Conservation (phyloP, 1,140 invertebrate genomes). For the Araneus ventricosus region DNA sequence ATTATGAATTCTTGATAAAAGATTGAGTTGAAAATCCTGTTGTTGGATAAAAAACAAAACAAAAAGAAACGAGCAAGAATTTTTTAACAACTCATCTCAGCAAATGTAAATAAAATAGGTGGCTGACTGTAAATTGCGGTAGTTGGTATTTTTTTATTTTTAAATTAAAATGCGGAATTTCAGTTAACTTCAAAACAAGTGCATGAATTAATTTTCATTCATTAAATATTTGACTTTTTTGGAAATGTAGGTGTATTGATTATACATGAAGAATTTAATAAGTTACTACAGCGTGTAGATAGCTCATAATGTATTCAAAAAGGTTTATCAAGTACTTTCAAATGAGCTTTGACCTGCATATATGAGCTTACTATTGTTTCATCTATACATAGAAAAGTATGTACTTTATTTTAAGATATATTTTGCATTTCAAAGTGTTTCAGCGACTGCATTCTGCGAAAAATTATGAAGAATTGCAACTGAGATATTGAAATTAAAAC, state of each 20-base stretch:
- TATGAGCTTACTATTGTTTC: constrained; percentile 31
- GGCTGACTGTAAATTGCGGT: constrained; percentile 56
- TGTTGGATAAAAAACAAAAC: constrained; percentile 21
- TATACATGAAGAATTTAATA: background rate
- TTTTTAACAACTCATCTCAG: constrained; percentile 60
- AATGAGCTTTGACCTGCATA: constrained; percentile 31
- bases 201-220: background rate
- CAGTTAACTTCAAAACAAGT: background rate
- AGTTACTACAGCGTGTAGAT: background rate
- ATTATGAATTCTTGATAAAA: no score
- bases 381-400: constrained; percentile 27
- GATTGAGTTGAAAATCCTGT: no score
- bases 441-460: background rate
- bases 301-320: constrained; percentile 38
- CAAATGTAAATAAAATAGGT: constrained; percentile 64
- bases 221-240: background rate
- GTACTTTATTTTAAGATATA: background rate
- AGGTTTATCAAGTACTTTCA: constrained; percentile 5
- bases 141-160: constrained; percentile 50
- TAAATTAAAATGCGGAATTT: constrained; percentile 39
- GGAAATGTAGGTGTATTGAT: constrained; percentile 42
- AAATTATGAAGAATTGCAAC: no score
- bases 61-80: constrained; percentile 13
- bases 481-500: no score
- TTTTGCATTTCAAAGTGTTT: background rate